A percentile compares a stretch with the other conserved stretches of the same genome.
Conservation (phyloP, 2,797 vertebrate species). For the Neopelma chrysocephalum region DNA sequence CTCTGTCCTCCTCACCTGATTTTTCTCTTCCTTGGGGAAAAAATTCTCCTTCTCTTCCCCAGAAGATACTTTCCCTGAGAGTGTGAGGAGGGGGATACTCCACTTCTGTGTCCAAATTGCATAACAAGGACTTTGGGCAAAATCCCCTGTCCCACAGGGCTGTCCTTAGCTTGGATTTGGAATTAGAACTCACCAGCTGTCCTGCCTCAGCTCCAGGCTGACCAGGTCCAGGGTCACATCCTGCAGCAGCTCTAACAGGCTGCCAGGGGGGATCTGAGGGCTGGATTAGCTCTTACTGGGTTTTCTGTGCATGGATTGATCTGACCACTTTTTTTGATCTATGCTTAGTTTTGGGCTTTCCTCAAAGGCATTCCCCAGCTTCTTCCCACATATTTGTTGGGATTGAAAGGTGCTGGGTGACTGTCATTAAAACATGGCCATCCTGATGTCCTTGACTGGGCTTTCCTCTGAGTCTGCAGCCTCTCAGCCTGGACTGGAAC, state of each 20-base stretch:
- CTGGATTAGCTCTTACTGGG: background rate
- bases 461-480: background rate
- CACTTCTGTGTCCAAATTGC: background rate
- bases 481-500: background rate
- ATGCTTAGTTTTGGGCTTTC: background rate
- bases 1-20: background rate
- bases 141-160: background rate
- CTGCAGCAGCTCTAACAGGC: background rate
- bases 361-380: background rate
- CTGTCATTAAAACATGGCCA: background rate
- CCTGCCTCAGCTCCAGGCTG: background rate
- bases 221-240: background rate
- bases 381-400: background rate
- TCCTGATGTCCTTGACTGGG: background rate
- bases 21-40: background rate
- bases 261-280: background rate
- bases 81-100: background rate
- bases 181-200: background rate
- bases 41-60: background rate
- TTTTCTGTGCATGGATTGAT: background rate
- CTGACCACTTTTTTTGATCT: background rate
- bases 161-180: background rate
- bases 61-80: background rate
- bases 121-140: background rate
- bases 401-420: background rate